Evolutionary conservation across 2,888 invertebrate genomes (phyloP).

Genomic region (Nomada ferruginata): DNA sequence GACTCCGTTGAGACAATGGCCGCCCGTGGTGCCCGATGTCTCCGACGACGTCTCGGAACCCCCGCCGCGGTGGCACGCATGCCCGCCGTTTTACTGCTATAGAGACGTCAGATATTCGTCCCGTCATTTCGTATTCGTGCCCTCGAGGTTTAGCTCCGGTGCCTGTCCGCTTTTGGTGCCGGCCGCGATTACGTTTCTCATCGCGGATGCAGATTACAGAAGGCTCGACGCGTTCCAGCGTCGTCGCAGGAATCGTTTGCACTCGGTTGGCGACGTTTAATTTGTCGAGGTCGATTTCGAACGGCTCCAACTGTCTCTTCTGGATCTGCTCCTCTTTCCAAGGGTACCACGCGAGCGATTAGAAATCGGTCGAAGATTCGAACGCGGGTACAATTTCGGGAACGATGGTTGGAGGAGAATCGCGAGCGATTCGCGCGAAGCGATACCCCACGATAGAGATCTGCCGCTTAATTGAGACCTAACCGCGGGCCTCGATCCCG

Average conservation of each 20-base stretch:
- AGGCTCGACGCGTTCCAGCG: neutral
- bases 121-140: constrained; percentile 75
- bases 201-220: constrained; percentile 17
- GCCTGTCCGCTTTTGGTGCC: constrained; percentile 10
- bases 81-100: constrained; percentile 77
- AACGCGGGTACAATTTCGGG: neutral
- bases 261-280: no score
- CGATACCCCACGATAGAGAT: constrained; percentile 38
- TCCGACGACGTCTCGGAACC: constrained; percentile 81
- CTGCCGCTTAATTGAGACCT: constrained; percentile 56
- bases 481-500: constrained; percentile 48
- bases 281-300: no score
- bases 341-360: neutral
- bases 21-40: constrained; percentile 79
- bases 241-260: no score
- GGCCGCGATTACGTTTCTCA: constrained; percentile 10
- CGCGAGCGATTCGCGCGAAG: constrained; percentile 22
- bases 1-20: constrained; percentile 82
- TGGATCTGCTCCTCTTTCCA: no score
- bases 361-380: neutral
- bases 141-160: constrained; percentile 22
- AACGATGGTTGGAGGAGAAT: constrained; percentile 17
- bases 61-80: constrained; percentile 77
- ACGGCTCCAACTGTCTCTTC: no score
- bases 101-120: constrained; percentile 81